Evolutionary conservation across 1,140 invertebrate species (phyloP).

Genomic region (Contarinia nasturtii): DNA sequence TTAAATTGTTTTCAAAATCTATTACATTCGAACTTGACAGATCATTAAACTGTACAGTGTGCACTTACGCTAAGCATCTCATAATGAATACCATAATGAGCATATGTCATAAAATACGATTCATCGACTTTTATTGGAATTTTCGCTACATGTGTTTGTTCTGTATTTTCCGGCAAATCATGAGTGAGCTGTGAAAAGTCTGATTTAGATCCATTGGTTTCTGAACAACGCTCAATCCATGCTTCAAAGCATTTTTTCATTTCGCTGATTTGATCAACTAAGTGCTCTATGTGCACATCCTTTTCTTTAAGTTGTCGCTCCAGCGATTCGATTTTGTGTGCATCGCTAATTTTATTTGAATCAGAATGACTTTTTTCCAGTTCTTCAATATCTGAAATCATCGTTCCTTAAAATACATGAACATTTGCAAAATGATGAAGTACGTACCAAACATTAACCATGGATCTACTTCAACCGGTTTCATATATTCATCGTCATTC

Average conservation of each 20-base stretch:
- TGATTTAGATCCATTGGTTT: slow-evolving; percentile 11
- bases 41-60: slow-evolving; percentile 1
- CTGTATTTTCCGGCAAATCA: slow-evolving; percentile 18
- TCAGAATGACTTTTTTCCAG: slow-evolving; percentile 4
- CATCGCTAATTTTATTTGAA: slow-evolving; percentile 14
- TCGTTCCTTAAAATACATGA: too few species aligned
- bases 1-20: slow-evolving; percentile 6
- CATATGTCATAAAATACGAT: slow-evolving; percentile 88
- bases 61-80: slow-evolving; percentile 64
- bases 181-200: slow-evolving; percentile 8
- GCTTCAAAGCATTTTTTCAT: slow-evolving; percentile 38
- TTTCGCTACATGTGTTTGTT: slow-evolving; percentile 25
- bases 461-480: slow-evolving; percentile 58
- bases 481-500: slow-evolving; percentile 58
- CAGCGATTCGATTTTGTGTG: slow-evolving; percentile 25
- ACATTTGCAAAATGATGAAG: slow-evolving; percentile 13
- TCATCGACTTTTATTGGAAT: slow-evolving; percentile 38
- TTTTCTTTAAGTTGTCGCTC: slow-evolving; percentile 31
- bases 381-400: slow-evolving; percentile 14
- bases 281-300: slow-evolving; percentile 32
- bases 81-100: slow-evolving; percentile 95
- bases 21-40: not conserved
- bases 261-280: slow-evolving; percentile 37
- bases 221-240: slow-evolving; percentile 16
- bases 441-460: slow-evolving; percentile 66